These are phyloP conservation scores for Neodiprion virginianus DNA, from an alignment of 1,140 invertebrate genomes.

Conservation along the genomic window DNA sequence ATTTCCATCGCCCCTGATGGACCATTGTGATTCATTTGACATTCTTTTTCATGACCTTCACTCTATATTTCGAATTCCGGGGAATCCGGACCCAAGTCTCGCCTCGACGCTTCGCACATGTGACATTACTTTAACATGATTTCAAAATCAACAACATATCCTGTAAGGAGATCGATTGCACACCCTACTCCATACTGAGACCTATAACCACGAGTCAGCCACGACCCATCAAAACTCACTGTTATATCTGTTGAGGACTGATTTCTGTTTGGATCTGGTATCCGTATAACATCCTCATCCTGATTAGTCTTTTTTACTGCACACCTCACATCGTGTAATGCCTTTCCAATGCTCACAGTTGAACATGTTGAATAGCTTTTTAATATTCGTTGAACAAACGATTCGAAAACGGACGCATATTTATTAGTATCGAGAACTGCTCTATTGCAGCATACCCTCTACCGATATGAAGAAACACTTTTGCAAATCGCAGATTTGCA, in stretches of 20 bases:
- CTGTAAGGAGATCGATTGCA: conserved; percentile 28
- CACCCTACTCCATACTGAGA: conserved; percentile 32
- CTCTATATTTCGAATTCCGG: conserved; percentile 30
- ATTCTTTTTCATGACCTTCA: conserved; percentile 26
- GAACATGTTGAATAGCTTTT: conserved; percentile 13
- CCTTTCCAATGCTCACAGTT: no score
- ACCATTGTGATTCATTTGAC: conserved; percentile 28
- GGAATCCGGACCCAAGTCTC: conserved; percentile 22
- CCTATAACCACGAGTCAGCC: conserved; percentile 25
- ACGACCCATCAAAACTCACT: conserved; percentile 21
- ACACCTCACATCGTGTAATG: conserved; percentile 18
- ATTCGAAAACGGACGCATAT: conserved; percentile 14
- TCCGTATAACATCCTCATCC: neutral
- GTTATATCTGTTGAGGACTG: neutral
- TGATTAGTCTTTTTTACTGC: conserved; percentile 19
- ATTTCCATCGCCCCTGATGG: conserved; percentile 36
- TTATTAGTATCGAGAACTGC: conserved; percentile 15
- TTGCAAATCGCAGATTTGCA: no score
- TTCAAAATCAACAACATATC: conserved; percentile 33
- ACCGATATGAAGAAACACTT: conserved; percentile 17
- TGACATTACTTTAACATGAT: conserved; percentile 32
- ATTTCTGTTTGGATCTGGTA: no score
- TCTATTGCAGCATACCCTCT: conserved; percentile 20
- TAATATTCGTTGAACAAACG: conserved; percentile 18
- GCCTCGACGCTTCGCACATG: conserved; percentile 17